Base-by-base conservation (phyloP, 2,888 invertebrate genomes). In the Harpalus rubripes region DNA sequence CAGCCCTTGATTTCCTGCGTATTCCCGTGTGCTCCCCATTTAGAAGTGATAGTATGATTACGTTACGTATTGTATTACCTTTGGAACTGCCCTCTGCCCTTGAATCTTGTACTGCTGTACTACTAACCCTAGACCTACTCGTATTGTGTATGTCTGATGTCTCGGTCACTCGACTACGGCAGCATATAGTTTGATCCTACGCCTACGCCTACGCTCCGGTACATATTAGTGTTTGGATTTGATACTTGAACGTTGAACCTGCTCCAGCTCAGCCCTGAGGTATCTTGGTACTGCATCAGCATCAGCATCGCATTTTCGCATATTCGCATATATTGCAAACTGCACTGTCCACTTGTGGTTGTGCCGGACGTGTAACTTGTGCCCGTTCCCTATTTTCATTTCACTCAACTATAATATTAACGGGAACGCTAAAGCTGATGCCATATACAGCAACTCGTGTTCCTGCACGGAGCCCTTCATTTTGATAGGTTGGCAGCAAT, bases 181-280 rank as follows among this genome's bases (percentile, higher is more conserved):
- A 63, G 63, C 63, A 63, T 22, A 63, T 63, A 63, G 63, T 63
- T 59, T 59, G 59, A 59, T 59, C 80, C 22, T 39, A 44, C 72
- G 52, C 56, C 22, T 39, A 44, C 72, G 52, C 56, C 72, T 72
- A 41, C 68, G 41, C 79, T 76, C 32, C 65, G 68, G 41, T 82
- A 44, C 63, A 39, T 52, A 41, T 65, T 82, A 82, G 81, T 82
- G 81, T 82, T 68, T 82, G 81, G 81, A 82, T 82, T 80, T 80
- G 78, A 81, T 81, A 63, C 18, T 63, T 63, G 61, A 61, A 16
- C 59, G 26, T 22, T 32, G 32, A 32, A 22, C 61, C 52, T 44
- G 44, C 63, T 56, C 79, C 58, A 52, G 44, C 44, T 52, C 44
- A 52, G 44, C 44, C 44, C 44, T 52, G 44, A 68, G 72, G 81